Evolutionary conservation across 1,140 invertebrate species (phyloP), one percentile per base, ranked within the genome.

Genomic region (Brachionus koreanus): DNA sequence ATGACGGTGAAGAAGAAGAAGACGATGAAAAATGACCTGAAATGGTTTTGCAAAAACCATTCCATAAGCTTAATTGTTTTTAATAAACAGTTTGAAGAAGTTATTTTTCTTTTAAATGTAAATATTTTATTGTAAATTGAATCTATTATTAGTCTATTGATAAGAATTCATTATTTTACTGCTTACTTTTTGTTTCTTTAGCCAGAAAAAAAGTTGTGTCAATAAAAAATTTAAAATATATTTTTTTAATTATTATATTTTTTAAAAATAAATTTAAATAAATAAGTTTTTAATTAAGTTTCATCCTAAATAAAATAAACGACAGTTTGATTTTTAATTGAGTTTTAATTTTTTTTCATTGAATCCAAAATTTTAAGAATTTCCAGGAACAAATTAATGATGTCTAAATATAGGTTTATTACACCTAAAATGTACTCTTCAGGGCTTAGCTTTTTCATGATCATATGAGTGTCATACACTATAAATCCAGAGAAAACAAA

Each of bases 351-450:
- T 69, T 39, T 37, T 42, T 69, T 69, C 65, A 86, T 79, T 29
- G 65, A 19, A 29, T 82, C 83, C 13, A 89, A 82, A 19, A 86
- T 83, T 19, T 93, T 90, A n/a, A 95, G 88, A 83, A 95, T 93
- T 87, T 94, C 91, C 2, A 95, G 85, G 87, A 95, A 95, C 49
- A 95, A 89, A 87, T 95, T 95, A 52, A 95, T 90, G 74, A 95
- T 94, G 87, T 95, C 94, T 87, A 95, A 88, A 85, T 95, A 95
- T 4, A 95, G 90, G 85, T 93, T 93, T 84, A 95, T 93, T 10
- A 93, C 93, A 1, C 92, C 93, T 39, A 92, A 84, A 83, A 94
- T 92, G 85, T 93, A 93, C 85, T 93, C 93, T 86, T 93, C 93
- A 0, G 92, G 90, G n/a, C 92, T 93, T 46, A 92, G 86, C 81